Base-by-base conservation (phyloP, 2,888 invertebrate species). In the Drosophila suboccidentalis region DNA sequence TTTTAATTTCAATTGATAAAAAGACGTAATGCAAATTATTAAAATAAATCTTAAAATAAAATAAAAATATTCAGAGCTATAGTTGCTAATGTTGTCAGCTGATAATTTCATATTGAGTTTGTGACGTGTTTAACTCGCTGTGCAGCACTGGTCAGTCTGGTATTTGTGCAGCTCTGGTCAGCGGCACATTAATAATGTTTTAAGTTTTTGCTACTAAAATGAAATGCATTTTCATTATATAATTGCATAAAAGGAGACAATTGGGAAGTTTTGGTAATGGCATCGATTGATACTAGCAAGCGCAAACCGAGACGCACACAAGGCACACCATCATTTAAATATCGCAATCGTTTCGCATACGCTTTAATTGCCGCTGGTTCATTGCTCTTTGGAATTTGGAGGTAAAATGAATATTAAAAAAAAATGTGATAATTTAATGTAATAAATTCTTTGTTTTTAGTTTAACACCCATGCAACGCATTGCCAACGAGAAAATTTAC, bases 221-320 rank as follows among this genome's bases (percentile, higher is more conserved):
- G 58, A 78, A 82, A 80, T 79, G 75, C 17, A 47, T 71, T 76
- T 76, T 59, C 66, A 71, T 82, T 80, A 82, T 79, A 82, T 80
- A 80, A 80, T 57, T 29, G 26, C n/a, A 10, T 4, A n/a, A 51
- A 9, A 34, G 9, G 6, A 15, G 22, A 36, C 5, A 60, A 38
- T 9, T 54, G 11, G 22, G 22, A 49, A 57, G 70, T 68, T 17
- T 50, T 47, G 71, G 90, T 89, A 75, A 91, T 91, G 91, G 91
- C 82, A 47, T 71, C 80, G 38, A 87, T 80, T 69, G 94, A 95
- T 93, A 93, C 93, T 57, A 94, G 93, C 76, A 94, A 93, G 90
- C 93, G 95, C 91, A 96, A 96, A 93, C 95, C 95, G 73, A 94
- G 95, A 92, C 94, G 94, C 93, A 92, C 95, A 68, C 94, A 93